Percentiles rank a stretch among this genome's conserved stretches.
phyloP scores from a whole-genome alignment of 2,797 vertebrate species.

The Rhinogobio ventralis region DNA sequence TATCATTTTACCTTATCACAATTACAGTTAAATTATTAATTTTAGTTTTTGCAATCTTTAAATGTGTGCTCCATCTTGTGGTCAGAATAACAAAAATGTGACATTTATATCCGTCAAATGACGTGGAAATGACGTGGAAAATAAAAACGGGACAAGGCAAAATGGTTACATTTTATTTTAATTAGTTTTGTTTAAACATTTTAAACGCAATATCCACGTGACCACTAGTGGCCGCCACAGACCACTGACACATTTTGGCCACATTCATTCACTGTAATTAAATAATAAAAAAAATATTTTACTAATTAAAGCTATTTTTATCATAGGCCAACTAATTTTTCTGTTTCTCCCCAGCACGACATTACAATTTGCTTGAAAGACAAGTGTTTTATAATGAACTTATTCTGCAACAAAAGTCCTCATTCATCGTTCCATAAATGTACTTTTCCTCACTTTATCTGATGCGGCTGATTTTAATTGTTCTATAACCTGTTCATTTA shows the following conservation, averaged over 20 bases:
- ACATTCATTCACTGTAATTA: not conserved
- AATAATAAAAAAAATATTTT: not conserved
- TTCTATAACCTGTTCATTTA: not conserved
- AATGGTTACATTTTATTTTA: too few species aligned
- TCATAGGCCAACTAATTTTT: too few species aligned
- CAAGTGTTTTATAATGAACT: not conserved
- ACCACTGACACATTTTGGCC: not conserved
- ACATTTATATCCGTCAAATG: not conserved
- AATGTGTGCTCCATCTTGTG: not conserved
- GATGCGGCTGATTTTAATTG: not conserved
- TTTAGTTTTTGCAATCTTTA: not conserved
- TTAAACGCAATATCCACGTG: not conserved
- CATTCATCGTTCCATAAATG: not conserved
- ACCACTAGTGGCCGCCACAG: slow-evolving; percentile 18
- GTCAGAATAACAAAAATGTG: not conserved
- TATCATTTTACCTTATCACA: not conserved
- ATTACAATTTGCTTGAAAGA: not conserved
- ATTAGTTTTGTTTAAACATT: not conserved
- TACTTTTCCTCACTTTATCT: not conserved
- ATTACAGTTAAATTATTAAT: not conserved
- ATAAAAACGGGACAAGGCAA: not conserved
- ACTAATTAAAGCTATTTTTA: not conserved
- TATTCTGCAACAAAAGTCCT: not conserved
- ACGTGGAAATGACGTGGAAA: not conserved
- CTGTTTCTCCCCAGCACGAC: not conserved